Conservation (phyloP, 2,113 vertebrate species). For the Mobula hypostoma region DNA sequence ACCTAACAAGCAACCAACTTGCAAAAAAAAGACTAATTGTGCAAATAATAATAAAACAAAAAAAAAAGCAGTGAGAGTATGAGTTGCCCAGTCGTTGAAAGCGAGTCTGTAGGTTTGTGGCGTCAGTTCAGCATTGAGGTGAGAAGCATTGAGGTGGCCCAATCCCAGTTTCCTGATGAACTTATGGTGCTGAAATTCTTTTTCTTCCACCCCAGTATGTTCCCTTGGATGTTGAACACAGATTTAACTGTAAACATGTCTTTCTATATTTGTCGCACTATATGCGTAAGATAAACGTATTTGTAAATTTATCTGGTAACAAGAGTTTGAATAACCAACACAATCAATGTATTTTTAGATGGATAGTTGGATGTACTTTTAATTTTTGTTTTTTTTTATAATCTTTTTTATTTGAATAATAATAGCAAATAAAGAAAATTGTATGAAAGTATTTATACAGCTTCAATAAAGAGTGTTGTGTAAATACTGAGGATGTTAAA, state of each 20-base stretch:
- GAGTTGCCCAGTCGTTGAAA: no score
- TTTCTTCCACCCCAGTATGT: neutral
- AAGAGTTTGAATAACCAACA: neutral
- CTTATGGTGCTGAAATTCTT: slow-evolving; percentile 35
- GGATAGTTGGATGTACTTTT: slow-evolving; percentile 33
- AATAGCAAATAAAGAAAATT: slow-evolving; percentile 14
- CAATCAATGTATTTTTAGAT: slow-evolving; percentile 29
- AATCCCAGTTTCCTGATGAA: neutral
- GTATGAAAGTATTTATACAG: slow-evolving; percentile 34
- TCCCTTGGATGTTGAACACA: slow-evolving; percentile 37
- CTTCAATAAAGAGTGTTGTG: slow-evolving; percentile 37
- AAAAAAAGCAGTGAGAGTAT: no score
- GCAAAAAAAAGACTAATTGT: neutral
- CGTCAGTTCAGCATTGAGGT: no score
- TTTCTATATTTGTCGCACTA: neutral
- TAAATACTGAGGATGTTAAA: slow-evolving; percentile 24
- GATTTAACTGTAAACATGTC: slow-evolving; percentile 27
- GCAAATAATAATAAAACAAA: no score
- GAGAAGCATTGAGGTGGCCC: neutral
- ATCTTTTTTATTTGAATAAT: slow-evolving; percentile 27
- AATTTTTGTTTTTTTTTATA: neutral
- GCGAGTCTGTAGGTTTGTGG: no score
- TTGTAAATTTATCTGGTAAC: slow-evolving; percentile 34
- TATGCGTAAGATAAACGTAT: slow-evolving; percentile 19
- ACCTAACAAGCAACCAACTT: no score